phyloP scores from a whole-genome alignment of 2,888 invertebrate genomes.

The Laothoe populi region DNA sequence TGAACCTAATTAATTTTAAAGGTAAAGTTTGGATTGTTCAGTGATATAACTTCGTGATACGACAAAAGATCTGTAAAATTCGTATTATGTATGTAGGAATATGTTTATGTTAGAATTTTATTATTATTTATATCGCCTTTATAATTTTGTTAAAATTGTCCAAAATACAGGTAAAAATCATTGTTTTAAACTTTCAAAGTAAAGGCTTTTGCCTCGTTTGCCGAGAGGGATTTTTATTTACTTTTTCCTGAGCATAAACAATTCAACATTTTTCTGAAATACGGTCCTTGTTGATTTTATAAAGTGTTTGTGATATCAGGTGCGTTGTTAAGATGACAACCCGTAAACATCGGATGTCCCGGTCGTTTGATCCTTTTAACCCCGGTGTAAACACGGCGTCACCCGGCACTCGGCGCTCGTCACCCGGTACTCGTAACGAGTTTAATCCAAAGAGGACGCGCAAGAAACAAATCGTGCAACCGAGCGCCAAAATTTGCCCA shows the following conservation, averaged over 20 bases:
- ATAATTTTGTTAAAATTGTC: too few species aligned
- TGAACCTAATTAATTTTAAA: not conserved
- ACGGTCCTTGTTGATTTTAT: constrained; percentile 13
- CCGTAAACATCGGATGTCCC: constrained; percentile 20
- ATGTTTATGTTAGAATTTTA: too few species aligned
- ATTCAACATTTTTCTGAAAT: not conserved
- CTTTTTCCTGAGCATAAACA: not conserved
- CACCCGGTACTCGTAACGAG: constrained; percentile 29
- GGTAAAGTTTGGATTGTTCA: too few species aligned
- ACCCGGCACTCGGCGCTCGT: not conserved
- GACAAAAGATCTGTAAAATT: too few species aligned
- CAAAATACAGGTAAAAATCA: not conserved
- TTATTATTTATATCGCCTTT: too few species aligned
- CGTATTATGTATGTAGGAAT: too few species aligned
- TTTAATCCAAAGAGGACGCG: constrained; percentile 36
- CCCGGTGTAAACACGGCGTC: constrained; percentile 8
- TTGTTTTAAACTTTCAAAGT: not conserved
- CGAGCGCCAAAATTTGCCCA: constrained; percentile 29
- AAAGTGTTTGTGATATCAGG: constrained; percentile 24
- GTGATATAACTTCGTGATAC: too few species aligned
- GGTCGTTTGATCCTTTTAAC: constrained; percentile 25
- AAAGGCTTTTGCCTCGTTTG: not conserved
- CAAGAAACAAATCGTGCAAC: constrained; percentile 38
- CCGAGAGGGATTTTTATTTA: not conserved
- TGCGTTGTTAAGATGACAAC: constrained; percentile 20